These are phyloP conservation scores for Leucosticte australis DNA, from an alignment of 2,113 vertebrate species.

Conservation along the genomic window DNA sequence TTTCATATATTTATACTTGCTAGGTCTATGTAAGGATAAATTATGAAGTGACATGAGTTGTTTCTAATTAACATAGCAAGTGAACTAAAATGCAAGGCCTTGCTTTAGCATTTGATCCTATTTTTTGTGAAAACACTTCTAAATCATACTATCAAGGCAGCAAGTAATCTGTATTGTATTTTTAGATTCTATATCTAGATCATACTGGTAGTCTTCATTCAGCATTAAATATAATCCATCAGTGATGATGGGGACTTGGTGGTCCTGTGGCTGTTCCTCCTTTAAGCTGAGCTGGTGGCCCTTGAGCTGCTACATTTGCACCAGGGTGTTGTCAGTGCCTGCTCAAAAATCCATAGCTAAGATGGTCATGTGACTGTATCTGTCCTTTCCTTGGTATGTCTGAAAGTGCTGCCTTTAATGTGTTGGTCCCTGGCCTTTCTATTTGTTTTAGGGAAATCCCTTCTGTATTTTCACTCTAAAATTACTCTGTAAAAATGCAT, in stretches of 20 bases:
- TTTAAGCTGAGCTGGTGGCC: background rate
- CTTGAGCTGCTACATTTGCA: background rate
- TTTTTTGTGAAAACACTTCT: background rate
- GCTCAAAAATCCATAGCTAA: background rate
- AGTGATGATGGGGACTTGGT: background rate
- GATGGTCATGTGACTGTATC: accelerated
- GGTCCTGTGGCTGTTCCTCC: background rate
- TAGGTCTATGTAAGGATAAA: background rate
- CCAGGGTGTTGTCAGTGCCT: background rate
- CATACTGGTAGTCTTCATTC: background rate
- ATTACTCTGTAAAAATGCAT: background rate
- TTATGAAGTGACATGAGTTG: accelerated
- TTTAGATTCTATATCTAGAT: background rate
- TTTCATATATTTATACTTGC: background rate
- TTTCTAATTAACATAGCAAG: background rate
- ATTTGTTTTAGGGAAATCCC: background rate
- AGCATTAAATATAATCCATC: background rate
- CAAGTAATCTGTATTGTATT: background rate
- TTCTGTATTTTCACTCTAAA: background rate
- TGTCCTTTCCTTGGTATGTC: background rate
- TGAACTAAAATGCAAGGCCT: background rate
- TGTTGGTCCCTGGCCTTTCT: background rate
- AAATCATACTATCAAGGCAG: background rate
- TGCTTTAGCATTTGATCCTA: background rate
- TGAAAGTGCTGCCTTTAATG: background rate